phyloP scores from a whole-genome alignment of 1,140 invertebrate genomes.

The Chrysomallon squamiferum region DNA sequence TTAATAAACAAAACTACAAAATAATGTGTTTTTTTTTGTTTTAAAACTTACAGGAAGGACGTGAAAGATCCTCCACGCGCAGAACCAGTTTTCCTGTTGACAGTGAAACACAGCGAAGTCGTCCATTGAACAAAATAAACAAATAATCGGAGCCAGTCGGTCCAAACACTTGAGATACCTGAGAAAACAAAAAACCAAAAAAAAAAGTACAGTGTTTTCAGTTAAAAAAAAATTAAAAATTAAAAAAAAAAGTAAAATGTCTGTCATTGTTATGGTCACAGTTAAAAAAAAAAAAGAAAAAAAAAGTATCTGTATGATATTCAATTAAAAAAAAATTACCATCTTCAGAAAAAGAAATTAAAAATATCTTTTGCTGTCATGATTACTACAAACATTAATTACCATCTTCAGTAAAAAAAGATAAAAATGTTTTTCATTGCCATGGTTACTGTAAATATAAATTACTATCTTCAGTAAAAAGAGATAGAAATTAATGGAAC shows the following conservation, averaged over 20 bases:
- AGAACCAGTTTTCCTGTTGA: constrained; percentile 32
- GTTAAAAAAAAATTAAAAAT: background rate
- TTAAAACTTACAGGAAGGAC: constrained; percentile 23
- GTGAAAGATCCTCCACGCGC: constrained; percentile 21
- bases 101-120: constrained; percentile 30
- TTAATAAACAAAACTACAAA: no score
- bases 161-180: constrained; percentile 36
- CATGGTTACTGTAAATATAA: no score
- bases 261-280: background rate
- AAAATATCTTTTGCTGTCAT: no score
- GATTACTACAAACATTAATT: no score
- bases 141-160: constrained; percentile 42
- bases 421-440: no score
- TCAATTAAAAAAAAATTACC: background rate
- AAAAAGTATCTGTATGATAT: background rate
- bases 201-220: background rate
- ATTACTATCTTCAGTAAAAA: no score
- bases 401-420: no score
- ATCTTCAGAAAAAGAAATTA: background rate
- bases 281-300: background rate
- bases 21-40: no score
- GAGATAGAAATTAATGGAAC: no score
- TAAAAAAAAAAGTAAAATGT: background rate
- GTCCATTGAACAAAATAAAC: constrained; percentile 29
- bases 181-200: constrained; percentile 4